Conservation (phyloP, 2,797 vertebrate genomes). For the Alca torda region DNA sequence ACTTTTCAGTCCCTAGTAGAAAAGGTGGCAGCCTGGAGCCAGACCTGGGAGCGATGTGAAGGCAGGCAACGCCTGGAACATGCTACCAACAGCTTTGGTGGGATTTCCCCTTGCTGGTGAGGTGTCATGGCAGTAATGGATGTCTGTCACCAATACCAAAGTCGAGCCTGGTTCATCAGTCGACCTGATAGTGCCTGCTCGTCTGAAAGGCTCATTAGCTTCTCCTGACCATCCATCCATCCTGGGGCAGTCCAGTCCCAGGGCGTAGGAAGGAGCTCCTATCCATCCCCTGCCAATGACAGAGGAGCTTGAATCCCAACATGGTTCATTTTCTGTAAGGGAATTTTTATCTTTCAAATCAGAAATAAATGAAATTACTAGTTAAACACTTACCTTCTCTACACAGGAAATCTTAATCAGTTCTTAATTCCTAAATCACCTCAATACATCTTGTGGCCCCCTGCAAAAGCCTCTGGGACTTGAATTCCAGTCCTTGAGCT, state of each 20-base stretch:
- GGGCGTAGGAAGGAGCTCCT: not conserved
- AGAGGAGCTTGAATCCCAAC: not conserved
- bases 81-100: not conserved
- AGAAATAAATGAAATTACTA: not conserved
- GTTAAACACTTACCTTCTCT: not conserved
- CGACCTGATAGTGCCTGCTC: not conserved
- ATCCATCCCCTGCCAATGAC: not conserved
- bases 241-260: not conserved
- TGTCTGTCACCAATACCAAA: not conserved
- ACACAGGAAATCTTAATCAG: not conserved
- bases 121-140: not conserved
- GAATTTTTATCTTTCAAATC: not conserved
- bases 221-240: not conserved
- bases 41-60: fast-evolving
- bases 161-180: not conserved
- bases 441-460: not conserved
- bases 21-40: not conserved
- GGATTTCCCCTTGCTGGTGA: not conserved
- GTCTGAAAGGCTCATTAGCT: not conserved
- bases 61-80: not conserved
- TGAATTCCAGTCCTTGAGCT: not conserved
- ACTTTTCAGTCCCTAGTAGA: not conserved
- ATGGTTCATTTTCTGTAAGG: not conserved
- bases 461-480: not conserved
- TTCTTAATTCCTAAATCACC: not conserved